Base-by-base conservation (phyloP, 2,113 vertebrate genomes). In the Maccullochella peelii region DNA sequence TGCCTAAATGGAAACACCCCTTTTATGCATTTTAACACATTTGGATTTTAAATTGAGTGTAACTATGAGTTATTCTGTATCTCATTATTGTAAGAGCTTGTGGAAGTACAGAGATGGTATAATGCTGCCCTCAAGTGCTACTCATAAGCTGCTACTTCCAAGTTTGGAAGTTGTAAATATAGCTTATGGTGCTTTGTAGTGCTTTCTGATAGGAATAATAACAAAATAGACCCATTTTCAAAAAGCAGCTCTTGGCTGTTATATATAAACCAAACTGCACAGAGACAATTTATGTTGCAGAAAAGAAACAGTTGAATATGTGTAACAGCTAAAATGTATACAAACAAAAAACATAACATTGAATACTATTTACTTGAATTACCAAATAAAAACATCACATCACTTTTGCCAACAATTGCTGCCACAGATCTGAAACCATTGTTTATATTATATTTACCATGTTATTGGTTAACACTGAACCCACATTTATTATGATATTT, bases 101-200 rank as follows among this genome's bases (percentile, higher is more conserved):
- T 55, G 42, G 75, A 81, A 61, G 67, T 61, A 85, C 65, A 84
- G 80, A 49, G 65, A 68, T 52, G 76, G 89, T 68, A 75, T 87
- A 80, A 88, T 93, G 91, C 92, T 93, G 92, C 92, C 92, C 87
- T 92, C 92, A 92, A 93, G 92, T 93, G 91, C 86, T 84, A 5
- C 89, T 85, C 67, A 59, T 8, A 67, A 82, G 91, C 83, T 81
- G 77, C 89, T 84, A 20, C 83, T 67, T 84, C 70, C 74, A 66
- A 20, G 67, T 83, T 80, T 58, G 58, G 38, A 70, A 74, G 73
- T 16, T 52, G 55, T 73, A 76, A 91, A 80, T 74, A 79, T 68
- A 79, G 68, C 57, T 76, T 30, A 42, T 44, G 62, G 44, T 55
- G 49, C 83, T 80, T 63, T 61, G 49, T 77, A 38, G 49, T 27